Conservation (phyloP, 2,113 vertebrate genomes). For the Montifringilla adamsi region DNA sequence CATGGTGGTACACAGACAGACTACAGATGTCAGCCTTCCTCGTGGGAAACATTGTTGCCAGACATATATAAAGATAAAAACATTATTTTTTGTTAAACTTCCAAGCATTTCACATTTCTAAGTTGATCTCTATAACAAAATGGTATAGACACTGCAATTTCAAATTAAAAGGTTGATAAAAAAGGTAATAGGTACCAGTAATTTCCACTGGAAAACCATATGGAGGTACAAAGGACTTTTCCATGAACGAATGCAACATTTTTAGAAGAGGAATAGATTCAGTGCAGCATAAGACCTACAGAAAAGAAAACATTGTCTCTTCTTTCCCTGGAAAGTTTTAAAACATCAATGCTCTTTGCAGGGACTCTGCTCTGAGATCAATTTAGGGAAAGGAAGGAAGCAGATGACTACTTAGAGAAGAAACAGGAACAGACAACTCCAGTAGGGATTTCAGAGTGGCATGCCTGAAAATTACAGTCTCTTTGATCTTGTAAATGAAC, state of each 20-base stretch:
- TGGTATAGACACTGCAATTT: background rate
- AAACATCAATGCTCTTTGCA: background rate
- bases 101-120: background rate
- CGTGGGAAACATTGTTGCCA: background rate
- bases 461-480: background rate
- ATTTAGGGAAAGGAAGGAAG: background rate
- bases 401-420: background rate
- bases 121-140: background rate
- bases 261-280: background rate
- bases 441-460: background rate
- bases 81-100: background rate
- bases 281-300: background rate
- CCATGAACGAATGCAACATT: background rate
- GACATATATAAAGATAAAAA: background rate
- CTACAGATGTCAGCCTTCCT: background rate
- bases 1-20: background rate
- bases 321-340: background rate
- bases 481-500: conserved; percentile 5
- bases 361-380: background rate
- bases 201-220: background rate
- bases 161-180: background rate
- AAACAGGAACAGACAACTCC: background rate
- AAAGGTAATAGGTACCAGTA: background rate
- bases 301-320: background rate
- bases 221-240: background rate